phyloP scores from a whole-genome alignment of 2,797 vertebrate genomes.

The Microhierax caerulescens region DNA sequence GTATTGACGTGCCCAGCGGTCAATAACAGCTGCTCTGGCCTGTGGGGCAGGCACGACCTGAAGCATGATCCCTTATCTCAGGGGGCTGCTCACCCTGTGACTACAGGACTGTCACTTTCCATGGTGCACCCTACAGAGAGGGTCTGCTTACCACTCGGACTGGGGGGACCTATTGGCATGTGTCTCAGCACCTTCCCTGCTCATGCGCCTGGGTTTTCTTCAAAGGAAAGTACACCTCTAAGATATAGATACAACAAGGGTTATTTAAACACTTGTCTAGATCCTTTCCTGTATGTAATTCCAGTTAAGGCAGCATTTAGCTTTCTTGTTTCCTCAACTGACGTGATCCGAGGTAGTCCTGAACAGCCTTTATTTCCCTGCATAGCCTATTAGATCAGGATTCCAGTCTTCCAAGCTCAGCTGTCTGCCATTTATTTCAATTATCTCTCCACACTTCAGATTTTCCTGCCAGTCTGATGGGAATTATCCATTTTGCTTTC shows the following conservation, averaged over 20 bases:
- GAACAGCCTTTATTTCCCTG: background rate
- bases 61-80: background rate
- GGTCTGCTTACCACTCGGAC: background rate
- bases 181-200: background rate
- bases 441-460: background rate
- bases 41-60: background rate
- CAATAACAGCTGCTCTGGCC: background rate
- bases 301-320: background rate
- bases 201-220: rapidly evolving
- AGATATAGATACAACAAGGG: background rate
- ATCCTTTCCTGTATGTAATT: background rate
- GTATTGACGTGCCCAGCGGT: background rate
- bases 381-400: background rate
- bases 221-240: background rate
- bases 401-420: background rate
- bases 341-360: background rate
- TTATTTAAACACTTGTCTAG: background rate
- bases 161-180: background rate
- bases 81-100: background rate
- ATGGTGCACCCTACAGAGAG: background rate
- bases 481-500: background rate
- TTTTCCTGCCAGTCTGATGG: background rate
- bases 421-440: background rate
- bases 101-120: background rate
- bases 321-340: background rate